Base-by-base conservation (phyloP, 2,797 vertebrate species). In the Oryzias sinensis region DNA sequence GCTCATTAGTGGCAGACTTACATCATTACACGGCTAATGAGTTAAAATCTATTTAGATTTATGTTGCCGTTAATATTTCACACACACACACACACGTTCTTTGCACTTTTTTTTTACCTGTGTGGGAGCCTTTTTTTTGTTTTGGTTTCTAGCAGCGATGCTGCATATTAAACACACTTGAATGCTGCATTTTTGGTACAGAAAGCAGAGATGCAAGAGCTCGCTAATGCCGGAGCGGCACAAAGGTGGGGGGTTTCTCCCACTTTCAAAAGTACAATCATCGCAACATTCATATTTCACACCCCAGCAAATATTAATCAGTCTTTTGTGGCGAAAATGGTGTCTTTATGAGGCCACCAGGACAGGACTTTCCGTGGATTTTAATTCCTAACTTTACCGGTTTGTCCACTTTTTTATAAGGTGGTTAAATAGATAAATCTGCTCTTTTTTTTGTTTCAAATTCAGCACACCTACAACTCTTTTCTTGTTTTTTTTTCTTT, bases 1-100 rank as follows among this genome's bases (percentile, higher is more conserved):
- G 84, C 88, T 87, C 86, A 87, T 89, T 88, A 88, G 79, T 82
- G 81, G 77, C 79, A 87, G 83, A 80, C 82, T 86, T 86, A 88
- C 79, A 85, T 88, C 87, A 89, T 89, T 89, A 88, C 81, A 88
- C 79, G 79, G 83, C 82, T 89, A 89, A 90, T 90, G 88, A 87
- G 80, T 90, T 87, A 82, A 87, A 89, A 89, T 88, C 87, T 88
- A 88, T 90, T 89, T 88, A 87, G 89, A 90, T 89, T 89, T 87
- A 89, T 88, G 86, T 88, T 81, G 82, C 81, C 49, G 82, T 84
- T 82, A 88, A 90, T 82, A 18, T 73, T 59, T 22, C 49, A 29
- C 61, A 49, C 65, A 18, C 18, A 18, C 49, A 29, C 61, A 49
- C 65, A 62, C 49, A 49, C 58, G 55, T 49, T 72, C 61, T 63